These are phyloP conservation scores for Junonia oenone DNA, from an alignment of 2,888 invertebrate species.

Conservation along the genomic window DNA sequence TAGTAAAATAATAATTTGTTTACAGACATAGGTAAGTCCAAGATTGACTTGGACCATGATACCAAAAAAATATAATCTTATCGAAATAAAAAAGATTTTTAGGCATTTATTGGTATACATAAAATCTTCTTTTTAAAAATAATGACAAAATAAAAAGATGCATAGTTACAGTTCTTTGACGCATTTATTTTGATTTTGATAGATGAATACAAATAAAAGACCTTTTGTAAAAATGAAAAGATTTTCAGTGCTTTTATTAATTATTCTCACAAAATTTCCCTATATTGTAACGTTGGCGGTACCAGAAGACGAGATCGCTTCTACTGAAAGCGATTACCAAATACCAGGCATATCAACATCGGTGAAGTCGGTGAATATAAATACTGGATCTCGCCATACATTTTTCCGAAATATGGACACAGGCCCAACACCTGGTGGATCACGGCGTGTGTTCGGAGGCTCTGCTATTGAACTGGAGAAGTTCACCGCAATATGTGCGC, in stretches of 20 bases:
- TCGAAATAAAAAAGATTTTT: too few relatives aligned
- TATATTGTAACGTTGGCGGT: background rate
- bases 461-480: slow-evolving; percentile 32
- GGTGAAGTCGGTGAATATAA: background rate
- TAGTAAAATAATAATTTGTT: too few relatives aligned
- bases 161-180: background rate
- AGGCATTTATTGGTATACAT: too few relatives aligned
- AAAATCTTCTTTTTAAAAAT: background rate
- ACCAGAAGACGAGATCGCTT: background rate
- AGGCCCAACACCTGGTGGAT: background rate
- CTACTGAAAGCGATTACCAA: background rate
- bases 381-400: slow-evolving; percentile 29
- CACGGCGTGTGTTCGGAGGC: slow-evolving; percentile 62
- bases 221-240: background rate
- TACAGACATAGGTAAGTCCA: too few relatives aligned
- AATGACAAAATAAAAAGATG: background rate
- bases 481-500: slow-evolving; percentile 48
- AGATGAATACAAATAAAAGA: background rate
- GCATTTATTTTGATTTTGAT: slow-evolving; percentile 1
- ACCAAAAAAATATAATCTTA: too few relatives aligned
- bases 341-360: background rate
- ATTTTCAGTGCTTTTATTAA: background rate
- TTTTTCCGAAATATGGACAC: slow-evolving; percentile 42
- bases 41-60: too few relatives aligned
- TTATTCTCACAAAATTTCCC: background rate